phyloP scores from a whole-genome alignment of 2,888 invertebrate species.

The Oxycera nigricornis region DNA sequence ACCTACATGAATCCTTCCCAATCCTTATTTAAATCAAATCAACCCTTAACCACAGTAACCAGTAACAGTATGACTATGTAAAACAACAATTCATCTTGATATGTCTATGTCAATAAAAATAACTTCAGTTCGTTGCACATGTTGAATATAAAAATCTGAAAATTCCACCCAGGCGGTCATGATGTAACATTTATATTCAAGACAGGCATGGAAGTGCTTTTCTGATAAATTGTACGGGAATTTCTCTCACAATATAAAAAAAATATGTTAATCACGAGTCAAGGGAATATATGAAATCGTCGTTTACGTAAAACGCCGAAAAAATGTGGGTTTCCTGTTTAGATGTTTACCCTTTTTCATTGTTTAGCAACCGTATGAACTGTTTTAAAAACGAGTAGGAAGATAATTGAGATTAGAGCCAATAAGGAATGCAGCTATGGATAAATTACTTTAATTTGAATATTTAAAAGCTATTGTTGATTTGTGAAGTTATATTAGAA shows the following conservation, averaged over 20 bases:
- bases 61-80: conserved; percentile 10
- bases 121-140: neutral
- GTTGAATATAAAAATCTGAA: conserved; percentile 33
- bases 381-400: too few species aligned
- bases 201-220: conserved; percentile 38
- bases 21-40: too few species aligned
- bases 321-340: neutral
- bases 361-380: too few species aligned
- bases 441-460: too few species aligned
- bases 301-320: conserved; percentile 22
- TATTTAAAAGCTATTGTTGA: too few species aligned
- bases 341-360: too few species aligned
- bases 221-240: conserved; percentile 45
- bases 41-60: neutral
- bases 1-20: too few species aligned
- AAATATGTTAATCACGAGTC: conserved; percentile 40
- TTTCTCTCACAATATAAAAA: conserved; percentile 41
- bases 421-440: too few species aligned
- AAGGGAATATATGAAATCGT: conserved; percentile 40
- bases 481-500: too few species aligned
- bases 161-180: neutral
- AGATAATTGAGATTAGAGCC: too few species aligned
- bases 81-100: conserved; percentile 33
- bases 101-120: conserved; percentile 33
- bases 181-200: conserved; percentile 43